Conservation (phyloP, 2,113 vertebrate species). For the Hiodon alosoides region DNA sequence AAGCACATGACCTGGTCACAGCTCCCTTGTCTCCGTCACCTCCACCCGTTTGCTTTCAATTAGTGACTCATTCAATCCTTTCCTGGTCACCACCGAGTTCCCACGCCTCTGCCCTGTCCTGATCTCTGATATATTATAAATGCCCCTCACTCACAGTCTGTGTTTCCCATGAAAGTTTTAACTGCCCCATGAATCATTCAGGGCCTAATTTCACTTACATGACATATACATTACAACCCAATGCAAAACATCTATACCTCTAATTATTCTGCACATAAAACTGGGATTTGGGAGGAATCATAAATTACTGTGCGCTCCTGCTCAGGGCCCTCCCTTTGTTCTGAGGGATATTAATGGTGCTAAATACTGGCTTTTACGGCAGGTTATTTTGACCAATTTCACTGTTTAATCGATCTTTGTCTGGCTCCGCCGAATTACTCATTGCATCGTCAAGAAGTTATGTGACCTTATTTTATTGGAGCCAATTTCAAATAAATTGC, state of each 20-base stretch:
- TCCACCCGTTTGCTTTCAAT: neutral
- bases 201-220: conserved; percentile 53
- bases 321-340: neutral
- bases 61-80: conserved; percentile 10
- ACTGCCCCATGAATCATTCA: conserved; percentile 54
- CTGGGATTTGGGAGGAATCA: conserved; percentile 18
- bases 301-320: conserved; percentile 22
- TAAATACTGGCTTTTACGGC: conserved; percentile 25
- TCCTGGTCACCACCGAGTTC: neutral
- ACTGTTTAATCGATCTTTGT: conserved; percentile 18
- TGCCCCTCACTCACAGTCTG: conserved; percentile 25
- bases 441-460: conserved; percentile 25
- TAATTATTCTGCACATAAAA: conserved; percentile 42
- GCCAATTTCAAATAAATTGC: conserved; percentile 24
- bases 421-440: conserved; percentile 15
- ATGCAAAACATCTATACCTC: conserved; percentile 44
- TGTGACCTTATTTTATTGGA: conserved; percentile 26
- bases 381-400: conserved; percentile 27
- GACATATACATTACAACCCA: conserved; percentile 45
- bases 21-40: neutral
- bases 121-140: conserved; percentile 49
- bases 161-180: conserved; percentile 48
- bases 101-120: conserved; percentile 4
- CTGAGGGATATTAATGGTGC: conserved; percentile 25
- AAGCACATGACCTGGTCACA: neutral